Conservation (phyloP, 2,888 invertebrate genomes). For the Choreutis nemorana region DNA sequence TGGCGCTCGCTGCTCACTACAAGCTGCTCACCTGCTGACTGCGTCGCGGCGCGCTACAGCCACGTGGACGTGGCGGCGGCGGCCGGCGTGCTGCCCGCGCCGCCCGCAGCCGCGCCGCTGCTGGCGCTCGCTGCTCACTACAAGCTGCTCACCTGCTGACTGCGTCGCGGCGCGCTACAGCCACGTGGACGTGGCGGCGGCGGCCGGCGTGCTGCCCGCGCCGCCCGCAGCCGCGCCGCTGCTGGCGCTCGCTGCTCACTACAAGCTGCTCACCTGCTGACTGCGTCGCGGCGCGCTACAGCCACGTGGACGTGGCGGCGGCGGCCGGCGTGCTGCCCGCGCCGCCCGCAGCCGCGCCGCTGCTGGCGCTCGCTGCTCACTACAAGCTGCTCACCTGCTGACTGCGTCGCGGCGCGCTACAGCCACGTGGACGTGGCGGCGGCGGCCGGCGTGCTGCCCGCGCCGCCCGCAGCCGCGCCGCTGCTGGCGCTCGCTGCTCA, state of each 20-base stretch:
- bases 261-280: too few relatives aligned
- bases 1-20: constrained; percentile 73
- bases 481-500: constrained; percentile 71
- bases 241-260: constrained; percentile 70
- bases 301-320: constrained; percentile 84
- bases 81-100: constrained; percentile 73
- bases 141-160: too few relatives aligned
- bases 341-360: constrained; percentile 77
- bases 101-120: constrained; percentile 79
- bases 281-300: constrained; percentile 78
- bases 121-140: constrained; percentile 73
- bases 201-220: constrained; percentile 75
- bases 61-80: constrained; percentile 86
- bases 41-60: constrained; percentile 77
- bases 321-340: constrained; percentile 76
- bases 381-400: too few relatives aligned
- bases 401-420: constrained; percentile 77
- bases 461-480: constrained; percentile 78
- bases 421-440: constrained; percentile 85
- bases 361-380: constrained; percentile 71
- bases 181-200: constrained; percentile 83
- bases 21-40: too few relatives aligned
- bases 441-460: constrained; percentile 76
- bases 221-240: constrained; percentile 80
- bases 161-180: constrained; percentile 79